A percentile compares a stretch with the other conserved stretches of the same genome.
These are phyloP conservation scores for Macrochelys suwanniensis DNA, from an alignment of 2,797 vertebrate genomes.

Conservation along the genomic window DNA sequence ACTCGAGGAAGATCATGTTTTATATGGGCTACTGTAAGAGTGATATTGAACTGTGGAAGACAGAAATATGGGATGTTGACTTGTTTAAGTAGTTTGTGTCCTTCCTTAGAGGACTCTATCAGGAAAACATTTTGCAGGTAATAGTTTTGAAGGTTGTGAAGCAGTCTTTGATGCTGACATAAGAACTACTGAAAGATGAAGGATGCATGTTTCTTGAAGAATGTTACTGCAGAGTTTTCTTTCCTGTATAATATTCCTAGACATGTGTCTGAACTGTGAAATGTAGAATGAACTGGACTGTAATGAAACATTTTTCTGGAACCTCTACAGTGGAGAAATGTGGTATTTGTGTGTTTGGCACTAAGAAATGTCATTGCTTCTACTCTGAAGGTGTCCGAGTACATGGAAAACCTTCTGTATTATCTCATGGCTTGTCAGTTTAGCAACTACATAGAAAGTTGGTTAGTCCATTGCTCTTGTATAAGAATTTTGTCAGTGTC, in stretches of 20 bases:
- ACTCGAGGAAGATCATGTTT: background rate
- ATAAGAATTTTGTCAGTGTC: background rate
- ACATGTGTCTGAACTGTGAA: background rate
- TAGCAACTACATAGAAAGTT: background rate
- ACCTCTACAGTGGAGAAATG: background rate
- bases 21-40: background rate
- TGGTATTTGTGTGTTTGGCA: background rate
- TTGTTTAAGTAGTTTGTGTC: background rate
- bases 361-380: background rate
- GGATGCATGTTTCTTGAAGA: background rate
- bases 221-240: background rate
- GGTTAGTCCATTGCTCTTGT: background rate
- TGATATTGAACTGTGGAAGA: background rate
- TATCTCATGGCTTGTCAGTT: background rate
- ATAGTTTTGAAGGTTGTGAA: background rate
- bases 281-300: background rate
- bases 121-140: background rate
- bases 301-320: background rate
- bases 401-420: background rate
- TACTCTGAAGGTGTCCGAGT: background rate
- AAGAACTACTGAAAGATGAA: background rate
- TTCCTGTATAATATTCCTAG: background rate
- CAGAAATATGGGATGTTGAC: background rate
- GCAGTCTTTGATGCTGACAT: background rate
- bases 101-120: background rate